These are phyloP conservation scores for Drosophila mayaguana DNA, from an alignment of 2,888 invertebrate species.

Conservation along the genomic window DNA sequence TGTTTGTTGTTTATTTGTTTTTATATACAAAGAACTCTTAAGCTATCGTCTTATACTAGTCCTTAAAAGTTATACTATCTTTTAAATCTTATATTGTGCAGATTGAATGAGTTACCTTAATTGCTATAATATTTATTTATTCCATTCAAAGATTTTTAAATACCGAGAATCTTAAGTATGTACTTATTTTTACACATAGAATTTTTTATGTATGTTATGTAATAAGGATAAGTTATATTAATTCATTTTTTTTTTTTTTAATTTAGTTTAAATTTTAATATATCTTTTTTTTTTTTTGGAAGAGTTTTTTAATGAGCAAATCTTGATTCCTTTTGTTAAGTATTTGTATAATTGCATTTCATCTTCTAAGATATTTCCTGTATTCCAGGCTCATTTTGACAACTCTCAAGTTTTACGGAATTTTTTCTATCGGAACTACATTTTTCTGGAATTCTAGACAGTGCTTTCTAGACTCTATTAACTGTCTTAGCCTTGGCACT, in stretches of 20 bases:
- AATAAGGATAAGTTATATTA: too few species aligned
- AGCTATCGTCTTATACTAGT: not conserved
- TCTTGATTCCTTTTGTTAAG: too few species aligned
- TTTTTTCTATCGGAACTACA: not conserved
- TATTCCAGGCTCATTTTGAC: not conserved
- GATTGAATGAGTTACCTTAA: not conserved
- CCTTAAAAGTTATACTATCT: not conserved
- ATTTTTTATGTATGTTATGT: too few species aligned
- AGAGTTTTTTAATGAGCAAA: too few species aligned
- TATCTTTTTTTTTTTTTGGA: too few species aligned
- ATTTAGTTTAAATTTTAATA: too few species aligned
- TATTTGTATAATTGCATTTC: too few species aligned
- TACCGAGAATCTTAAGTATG: too few species aligned
- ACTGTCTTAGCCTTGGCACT: conserved; percentile 42
- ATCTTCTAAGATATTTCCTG: not conserved
- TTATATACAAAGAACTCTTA: not conserved
- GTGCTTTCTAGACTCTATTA: conserved; percentile 27
- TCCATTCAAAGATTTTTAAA: too few species aligned
- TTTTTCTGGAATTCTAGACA: conserved; percentile 3
- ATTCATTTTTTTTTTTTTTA: too few species aligned
- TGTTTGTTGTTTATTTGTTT: not conserved
- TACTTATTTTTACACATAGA: too few species aligned
- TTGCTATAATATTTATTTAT: not conserved
- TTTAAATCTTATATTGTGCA: not conserved
- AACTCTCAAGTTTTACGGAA: not conserved